Evolutionary conservation across 2,888 invertebrate species (phyloP).

Genomic region (Physocephala rufipes): DNA sequence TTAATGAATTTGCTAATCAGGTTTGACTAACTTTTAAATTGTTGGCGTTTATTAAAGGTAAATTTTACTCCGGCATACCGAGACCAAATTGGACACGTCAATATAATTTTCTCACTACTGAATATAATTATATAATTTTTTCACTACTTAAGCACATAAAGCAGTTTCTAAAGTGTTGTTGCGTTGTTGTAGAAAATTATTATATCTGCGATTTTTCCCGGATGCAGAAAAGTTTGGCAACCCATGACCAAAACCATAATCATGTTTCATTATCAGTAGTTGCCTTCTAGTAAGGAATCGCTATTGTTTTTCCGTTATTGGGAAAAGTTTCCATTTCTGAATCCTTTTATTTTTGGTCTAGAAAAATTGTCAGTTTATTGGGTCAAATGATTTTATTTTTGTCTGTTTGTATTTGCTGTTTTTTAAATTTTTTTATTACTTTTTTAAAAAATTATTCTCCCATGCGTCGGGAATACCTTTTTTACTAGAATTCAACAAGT

Average conservation of each 20-base stretch:
- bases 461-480: constrained; percentile 35
- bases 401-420: constrained; percentile 35
- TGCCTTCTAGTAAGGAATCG: too few relatives aligned
- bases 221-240: too few relatives aligned
- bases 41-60: neutral
- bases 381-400: constrained; percentile 33
- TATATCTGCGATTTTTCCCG: too few relatives aligned
- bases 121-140: too few relatives aligned
- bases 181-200: too few relatives aligned
- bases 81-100: too few relatives aligned
- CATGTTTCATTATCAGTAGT: too few relatives aligned
- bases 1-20: neutral
- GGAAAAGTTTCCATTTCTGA: neutral
- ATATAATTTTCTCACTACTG: too few relatives aligned
- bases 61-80: neutral
- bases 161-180: too few relatives aligned
- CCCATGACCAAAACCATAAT: too few relatives aligned
- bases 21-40: neutral
- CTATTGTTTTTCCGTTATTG: neutral
- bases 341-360: constrained; percentile 25
- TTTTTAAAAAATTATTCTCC: too few relatives aligned
- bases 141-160: too few relatives aligned
- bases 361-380: constrained; percentile 27
- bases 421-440: constrained; percentile 42
- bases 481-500: constrained; percentile 57